A percentile compares a stretch with the other conserved stretches of the same genome.
phyloP scores from a whole-genome alignment of 2,113 vertebrate genomes.

The Periophthalmodon schlosseri region DNA sequence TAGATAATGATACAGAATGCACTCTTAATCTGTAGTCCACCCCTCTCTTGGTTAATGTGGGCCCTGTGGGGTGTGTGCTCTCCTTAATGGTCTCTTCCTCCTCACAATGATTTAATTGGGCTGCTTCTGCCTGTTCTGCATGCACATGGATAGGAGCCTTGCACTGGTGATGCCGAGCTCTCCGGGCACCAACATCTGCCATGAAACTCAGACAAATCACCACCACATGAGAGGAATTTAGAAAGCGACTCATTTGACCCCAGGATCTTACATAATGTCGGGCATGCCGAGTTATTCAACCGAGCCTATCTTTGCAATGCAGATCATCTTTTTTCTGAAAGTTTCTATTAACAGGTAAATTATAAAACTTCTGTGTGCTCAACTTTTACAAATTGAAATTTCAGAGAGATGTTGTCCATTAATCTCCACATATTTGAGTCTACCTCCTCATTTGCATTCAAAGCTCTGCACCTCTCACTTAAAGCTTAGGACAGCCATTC shows the following conservation, averaged over 20 bases:
- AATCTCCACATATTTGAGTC: conserved; percentile 41
- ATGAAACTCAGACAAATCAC: conserved; percentile 7
- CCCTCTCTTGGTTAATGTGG: conserved; percentile 22
- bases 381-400: conserved; percentile 16
- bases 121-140: conserved; percentile 6
- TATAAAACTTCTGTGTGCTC: conserved; percentile 14
- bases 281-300: conserved; percentile 33
- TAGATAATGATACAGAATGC: background rate
- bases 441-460: conserved; percentile 55
- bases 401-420: conserved; percentile 33
- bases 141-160: conserved; percentile 5
- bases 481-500: conserved; percentile 9
- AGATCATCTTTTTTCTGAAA: background rate
- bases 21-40: background rate
- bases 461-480: conserved; percentile 21
- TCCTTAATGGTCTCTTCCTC: background rate
- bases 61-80: conserved; percentile 14
- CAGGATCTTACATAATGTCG: conserved; percentile 39
- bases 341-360: conserved; percentile 1
- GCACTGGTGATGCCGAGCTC: background rate
- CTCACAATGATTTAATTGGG: background rate
- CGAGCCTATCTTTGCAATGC: background rate
- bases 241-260: conserved; percentile 28
- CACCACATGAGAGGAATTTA: conserved; percentile 19
- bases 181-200: background rate